Evolutionary conservation across 2,888 invertebrate genomes (phyloP).

Genomic region (Philhelius pedissequus): DNA sequence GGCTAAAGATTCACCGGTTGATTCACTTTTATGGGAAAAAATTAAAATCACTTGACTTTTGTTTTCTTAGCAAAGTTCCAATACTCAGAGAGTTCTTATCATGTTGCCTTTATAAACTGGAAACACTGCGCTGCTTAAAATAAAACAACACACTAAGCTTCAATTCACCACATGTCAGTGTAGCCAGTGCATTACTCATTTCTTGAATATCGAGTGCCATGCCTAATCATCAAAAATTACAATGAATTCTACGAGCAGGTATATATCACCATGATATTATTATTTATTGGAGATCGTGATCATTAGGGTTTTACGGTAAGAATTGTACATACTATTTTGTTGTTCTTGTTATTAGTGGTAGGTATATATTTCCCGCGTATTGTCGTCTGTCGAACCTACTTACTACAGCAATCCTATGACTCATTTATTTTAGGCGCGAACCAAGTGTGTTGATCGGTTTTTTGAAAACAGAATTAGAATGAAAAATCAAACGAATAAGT

Average conservation of each 20-base stretch:
- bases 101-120: conserved; percentile 51
- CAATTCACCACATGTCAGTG: conserved; percentile 19
- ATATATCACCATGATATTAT: background rate
- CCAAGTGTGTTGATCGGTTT: too few relatives aligned
- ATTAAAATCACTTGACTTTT: conserved; percentile 10
- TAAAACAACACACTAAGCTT: conserved; percentile 57
- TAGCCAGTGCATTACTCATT: conserved; percentile 43
- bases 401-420: background rate
- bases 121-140: conserved; percentile 33
- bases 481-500: background rate
- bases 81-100: conserved; percentile 47
- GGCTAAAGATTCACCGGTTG: conserved; percentile 37
- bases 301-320: conserved; percentile 1
- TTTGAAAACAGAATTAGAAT: background rate
- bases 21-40: conserved; percentile 55
- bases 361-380: too few relatives aligned
- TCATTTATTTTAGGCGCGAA: background rate
- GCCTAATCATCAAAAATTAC: conserved; percentile 53
- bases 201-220: conserved; percentile 25
- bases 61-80: conserved; percentile 17
- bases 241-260: conserved; percentile 54
- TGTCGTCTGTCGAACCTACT: too few relatives aligned
- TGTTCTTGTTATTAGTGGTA: background rate
- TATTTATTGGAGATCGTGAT: background rate
- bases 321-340: background rate